A percentile compares a stretch with the other conserved stretches of the same genome.
Evolutionary conservation across 2,888 invertebrate species (phyloP).

Genomic region (Acrobasis repandana): DNA sequence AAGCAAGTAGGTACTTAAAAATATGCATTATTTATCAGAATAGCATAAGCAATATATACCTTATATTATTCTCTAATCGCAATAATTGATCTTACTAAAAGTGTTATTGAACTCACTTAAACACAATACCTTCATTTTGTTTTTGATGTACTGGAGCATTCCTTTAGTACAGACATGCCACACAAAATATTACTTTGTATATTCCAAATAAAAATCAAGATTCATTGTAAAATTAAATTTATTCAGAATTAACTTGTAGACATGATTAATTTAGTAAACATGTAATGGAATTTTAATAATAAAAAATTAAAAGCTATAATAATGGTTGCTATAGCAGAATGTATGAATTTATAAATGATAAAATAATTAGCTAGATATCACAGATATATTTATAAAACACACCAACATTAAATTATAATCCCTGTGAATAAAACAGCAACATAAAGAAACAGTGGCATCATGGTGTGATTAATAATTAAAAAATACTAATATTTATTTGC

Average conservation of each 20-base stretch:
- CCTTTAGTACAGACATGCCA: conserved; percentile 39
- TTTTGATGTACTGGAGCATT: conserved; percentile 22
- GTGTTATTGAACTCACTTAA: no score
- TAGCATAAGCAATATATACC: no score
- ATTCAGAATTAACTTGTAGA: not conserved
- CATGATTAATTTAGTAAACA: not conserved
- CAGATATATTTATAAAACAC: conserved; percentile 1
- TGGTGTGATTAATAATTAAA: not conserved
- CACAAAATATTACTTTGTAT: conserved; percentile 23
- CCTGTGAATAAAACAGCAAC: not conserved
- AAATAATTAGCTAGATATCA: conserved; percentile 9
- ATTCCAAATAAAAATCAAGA: conserved; percentile 1
- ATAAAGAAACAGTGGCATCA: not conserved
- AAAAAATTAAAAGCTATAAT: not conserved
- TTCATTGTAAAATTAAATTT: conserved; percentile 5
- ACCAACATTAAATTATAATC: not conserved
- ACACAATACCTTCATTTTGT: conserved; percentile 8
- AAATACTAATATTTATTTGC: not conserved
- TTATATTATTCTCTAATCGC: no score
- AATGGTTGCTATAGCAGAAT: not conserved
- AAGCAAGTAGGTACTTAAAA: no score
- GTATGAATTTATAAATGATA: not conserved
- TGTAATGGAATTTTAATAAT: not conserved
- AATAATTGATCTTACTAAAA: no score
- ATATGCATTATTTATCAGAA: no score